phyloP scores from a whole-genome alignment of 2,797 vertebrate species.

The Schizopygopsis malacanthus region DNA sequence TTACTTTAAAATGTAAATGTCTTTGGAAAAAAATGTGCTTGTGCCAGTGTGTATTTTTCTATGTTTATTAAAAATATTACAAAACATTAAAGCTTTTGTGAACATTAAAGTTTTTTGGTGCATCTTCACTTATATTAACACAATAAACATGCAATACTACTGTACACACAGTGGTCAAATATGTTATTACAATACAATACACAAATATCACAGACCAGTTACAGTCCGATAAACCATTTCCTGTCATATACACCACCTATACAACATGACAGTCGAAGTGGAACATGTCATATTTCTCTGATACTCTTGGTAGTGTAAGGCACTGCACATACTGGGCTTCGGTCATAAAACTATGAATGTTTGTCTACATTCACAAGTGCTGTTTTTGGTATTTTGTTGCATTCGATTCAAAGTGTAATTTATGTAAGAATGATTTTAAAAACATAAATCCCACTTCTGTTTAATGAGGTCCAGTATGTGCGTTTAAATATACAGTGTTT shows the following conservation, averaged over 20 bases:
- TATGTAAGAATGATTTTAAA: constrained; percentile 1
- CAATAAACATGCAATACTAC: constrained; percentile 9
- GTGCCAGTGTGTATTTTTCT: neutral
- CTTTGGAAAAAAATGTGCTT: neutral
- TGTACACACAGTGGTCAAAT: neutral
- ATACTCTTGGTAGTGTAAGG: constrained; percentile 1
- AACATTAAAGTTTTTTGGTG: neutral
- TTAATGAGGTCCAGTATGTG: constrained; percentile 3
- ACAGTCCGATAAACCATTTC: neutral
- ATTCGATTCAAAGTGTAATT: neutral
- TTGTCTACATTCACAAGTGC: neutral
- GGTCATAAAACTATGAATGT: neutral
- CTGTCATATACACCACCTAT: neutral
- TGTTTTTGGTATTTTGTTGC: neutral
- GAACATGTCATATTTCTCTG: neutral
- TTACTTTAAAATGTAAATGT: neutral
- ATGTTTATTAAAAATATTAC: constrained; percentile 63
- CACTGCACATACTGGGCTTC: constrained; percentile 11
- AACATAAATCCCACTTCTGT: neutral
- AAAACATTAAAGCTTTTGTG: constrained; percentile 36
- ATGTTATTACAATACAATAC: neutral
- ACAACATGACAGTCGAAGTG: neutral
- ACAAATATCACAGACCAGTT: constrained; percentile 19
- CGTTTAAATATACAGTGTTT: neutral
- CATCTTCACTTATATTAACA: constrained; percentile 3